phyloP scores from a whole-genome alignment of 2,888 invertebrate species.

The Caenorhabditis afra region DNA sequence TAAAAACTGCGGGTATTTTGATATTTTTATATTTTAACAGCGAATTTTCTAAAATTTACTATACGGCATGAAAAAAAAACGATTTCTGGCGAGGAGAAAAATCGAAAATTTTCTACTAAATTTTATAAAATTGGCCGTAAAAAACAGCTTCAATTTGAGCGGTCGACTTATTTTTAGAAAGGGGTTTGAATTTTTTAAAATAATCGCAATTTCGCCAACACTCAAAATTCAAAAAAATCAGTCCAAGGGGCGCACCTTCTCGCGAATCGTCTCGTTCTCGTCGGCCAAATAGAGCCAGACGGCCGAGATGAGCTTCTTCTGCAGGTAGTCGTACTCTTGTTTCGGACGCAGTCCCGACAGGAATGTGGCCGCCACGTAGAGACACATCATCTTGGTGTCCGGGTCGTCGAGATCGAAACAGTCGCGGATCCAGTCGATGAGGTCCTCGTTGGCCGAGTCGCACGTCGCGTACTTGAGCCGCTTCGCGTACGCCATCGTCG shows the following conservation, averaged over 20 bases:
- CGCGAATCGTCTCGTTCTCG: slow-evolving; percentile 49
- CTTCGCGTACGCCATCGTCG: slow-evolving; percentile 40
- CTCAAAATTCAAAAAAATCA: too few species aligned
- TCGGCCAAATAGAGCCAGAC: slow-evolving; percentile 55
- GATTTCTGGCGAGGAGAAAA: too few species aligned
- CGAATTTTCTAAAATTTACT: too few species aligned
- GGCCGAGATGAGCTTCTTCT: slow-evolving; percentile 37
- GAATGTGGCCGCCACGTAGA: too few species aligned
- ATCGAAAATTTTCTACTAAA: too few species aligned
- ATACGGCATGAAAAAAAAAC: too few species aligned
- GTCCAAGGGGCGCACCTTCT: slow-evolving; percentile 35
- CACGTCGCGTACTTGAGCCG: slow-evolving; percentile 21
- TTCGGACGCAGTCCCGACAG: too few species aligned
- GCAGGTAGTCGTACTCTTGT: neutral
- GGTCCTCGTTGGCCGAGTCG: neutral
- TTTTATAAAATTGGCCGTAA: too few species aligned
- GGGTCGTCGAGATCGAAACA: slow-evolving; percentile 46
- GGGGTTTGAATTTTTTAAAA: slow-evolving; percentile 26
- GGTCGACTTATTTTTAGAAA: too few species aligned
- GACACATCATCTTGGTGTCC: slow-evolving; percentile 23
- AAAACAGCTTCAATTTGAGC: too few species aligned
- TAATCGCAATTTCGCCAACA: neutral
- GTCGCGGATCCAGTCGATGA: slow-evolving; percentile 47
- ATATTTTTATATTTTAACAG: too few species aligned
- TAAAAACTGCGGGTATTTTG: too few species aligned